phyloP scores from a whole-genome alignment of 2,113 vertebrate species.

The Nansenia antarctica region DNA sequence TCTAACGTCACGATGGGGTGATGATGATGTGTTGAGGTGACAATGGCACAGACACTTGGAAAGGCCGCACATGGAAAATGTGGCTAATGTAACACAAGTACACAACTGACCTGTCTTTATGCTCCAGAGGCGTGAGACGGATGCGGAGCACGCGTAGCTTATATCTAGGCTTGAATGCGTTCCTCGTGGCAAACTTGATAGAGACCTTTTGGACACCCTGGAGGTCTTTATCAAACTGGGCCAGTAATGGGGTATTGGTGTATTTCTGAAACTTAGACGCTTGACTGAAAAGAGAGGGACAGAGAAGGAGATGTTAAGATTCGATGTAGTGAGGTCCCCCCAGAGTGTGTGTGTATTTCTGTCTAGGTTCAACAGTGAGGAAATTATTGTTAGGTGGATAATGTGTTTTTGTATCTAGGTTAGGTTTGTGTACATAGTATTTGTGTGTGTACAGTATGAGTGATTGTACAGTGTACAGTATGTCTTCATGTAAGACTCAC shows the following conservation, averaged over 20 bases:
- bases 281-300: slow-evolving; percentile 66
- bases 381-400: no score
- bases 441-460: neutral
- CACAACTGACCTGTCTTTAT: slow-evolving; percentile 77
- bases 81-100: no score
- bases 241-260: slow-evolving; percentile 76
- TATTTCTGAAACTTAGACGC: slow-evolving; percentile 77
- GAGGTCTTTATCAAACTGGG: slow-evolving; percentile 81
- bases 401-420: no score
- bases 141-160: slow-evolving; percentile 86
- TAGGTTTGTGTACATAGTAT: neutral
- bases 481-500: slow-evolving; percentile 51
- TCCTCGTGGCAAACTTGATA: slow-evolving; percentile 79
- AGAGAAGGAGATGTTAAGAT: neutral
- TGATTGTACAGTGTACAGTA: neutral
- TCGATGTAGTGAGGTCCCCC: no score
- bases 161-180: slow-evolving; percentile 72
- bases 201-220: slow-evolving; percentile 76
- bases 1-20: no score
- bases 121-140: slow-evolving; percentile 75
- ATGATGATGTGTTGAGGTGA: no score
- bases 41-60: no score
- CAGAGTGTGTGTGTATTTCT: neutral
- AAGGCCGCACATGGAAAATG: neutral
- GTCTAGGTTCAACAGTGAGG: no score